phyloP scores from a whole-genome alignment of 1,140 invertebrate genomes.

The Arion vulgaris region DNA sequence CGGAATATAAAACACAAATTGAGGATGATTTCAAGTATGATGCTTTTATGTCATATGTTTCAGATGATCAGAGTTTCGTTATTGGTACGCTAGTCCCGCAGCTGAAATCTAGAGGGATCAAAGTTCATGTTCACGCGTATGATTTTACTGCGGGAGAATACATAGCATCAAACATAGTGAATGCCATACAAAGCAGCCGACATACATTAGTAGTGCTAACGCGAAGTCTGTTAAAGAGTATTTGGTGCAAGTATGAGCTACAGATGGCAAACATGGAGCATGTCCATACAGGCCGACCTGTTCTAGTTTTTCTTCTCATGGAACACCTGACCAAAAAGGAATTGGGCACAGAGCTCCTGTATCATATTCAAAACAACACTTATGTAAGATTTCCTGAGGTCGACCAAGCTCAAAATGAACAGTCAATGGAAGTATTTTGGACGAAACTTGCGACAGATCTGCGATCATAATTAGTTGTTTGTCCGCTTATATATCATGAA shows the following conservation, averaged over 20 bases:
- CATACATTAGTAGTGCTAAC: conserved; percentile 78
- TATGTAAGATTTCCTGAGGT: conserved; percentile 37
- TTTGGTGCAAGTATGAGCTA: conserved; percentile 80
- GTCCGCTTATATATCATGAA: too few species aligned
- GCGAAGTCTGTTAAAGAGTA: conserved; percentile 77
- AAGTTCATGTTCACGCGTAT: conserved; percentile 54
- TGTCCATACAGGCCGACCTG: conserved; percentile 42
- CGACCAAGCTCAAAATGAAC: background rate
- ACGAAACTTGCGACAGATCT: conserved; percentile 1
- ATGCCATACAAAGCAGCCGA: conserved; percentile 76
- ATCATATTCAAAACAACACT: conserved; percentile 42
- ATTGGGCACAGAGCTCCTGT: conserved; percentile 21
- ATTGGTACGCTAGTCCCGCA: conserved; percentile 14
- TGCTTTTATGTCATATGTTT: conserved; percentile 56
- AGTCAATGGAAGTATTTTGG: background rate
- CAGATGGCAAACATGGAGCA: conserved; percentile 47
- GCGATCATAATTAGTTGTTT: background rate
- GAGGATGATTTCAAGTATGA: conserved; percentile 43
- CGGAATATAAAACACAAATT: background rate
- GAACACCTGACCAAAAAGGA: conserved; percentile 38
- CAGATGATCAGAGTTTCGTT: conserved; percentile 47
- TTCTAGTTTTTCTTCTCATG: conserved; percentile 37
- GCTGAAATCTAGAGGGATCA: conserved; percentile 45
- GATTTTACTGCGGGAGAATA: conserved; percentile 59
- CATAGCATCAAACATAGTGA: conserved; percentile 78